Base-by-base conservation (phyloP, 2,797 vertebrate genomes). In the Thaleichthys pacificus region DNA sequence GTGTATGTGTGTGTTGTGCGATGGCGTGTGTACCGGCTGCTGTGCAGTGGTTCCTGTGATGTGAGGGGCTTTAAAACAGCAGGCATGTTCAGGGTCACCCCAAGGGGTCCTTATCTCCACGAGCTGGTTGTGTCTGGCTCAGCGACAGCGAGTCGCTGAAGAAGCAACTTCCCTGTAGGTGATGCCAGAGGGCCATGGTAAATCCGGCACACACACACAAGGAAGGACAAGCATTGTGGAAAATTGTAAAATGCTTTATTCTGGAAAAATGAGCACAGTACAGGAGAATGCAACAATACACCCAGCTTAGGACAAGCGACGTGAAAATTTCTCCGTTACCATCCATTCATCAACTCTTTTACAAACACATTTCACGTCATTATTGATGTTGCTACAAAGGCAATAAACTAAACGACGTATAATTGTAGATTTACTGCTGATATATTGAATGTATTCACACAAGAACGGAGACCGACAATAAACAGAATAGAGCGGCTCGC, bases 221-320 rank as follows among this genome's bases (percentile, higher is more conserved):
- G 60, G 28, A 69, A 30, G 63, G 63, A 72, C 35, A 12, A 1
- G 14, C 42, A 82, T 82, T 65, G 38, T 54, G 76, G 76, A 89
- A 90, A 91, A 88, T 87, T 87, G 86, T 80, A 87, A 90, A 77
- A 80, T 24, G 30, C 77, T 88, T 93, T 91, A 91, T 85, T 90
- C 32, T 80, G 68, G 87, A 87, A 80, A 81, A 75, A 26, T 51
- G 42, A 69, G 71, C 66, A 84, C 61, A 77, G 70, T 78, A 80
- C 73, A 77, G 68, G 69, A 76, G 82, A 81, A 73, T 69, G 7
- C 51, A 28, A 66, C 28, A 61, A 72, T 30, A 32, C 56, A 61
- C 26, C 68, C 66, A 75, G 22, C 69, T 70, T 38, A 66, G 42
- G 15, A 85, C 69, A 76, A 78, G 61, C 62, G 71, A 32, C 57